Percentiles rank a stretch among this genome's conserved stretches.
Conservation (phyloP, 2,888 invertebrate genomes). For the Liodrosophila aerea region DNA sequence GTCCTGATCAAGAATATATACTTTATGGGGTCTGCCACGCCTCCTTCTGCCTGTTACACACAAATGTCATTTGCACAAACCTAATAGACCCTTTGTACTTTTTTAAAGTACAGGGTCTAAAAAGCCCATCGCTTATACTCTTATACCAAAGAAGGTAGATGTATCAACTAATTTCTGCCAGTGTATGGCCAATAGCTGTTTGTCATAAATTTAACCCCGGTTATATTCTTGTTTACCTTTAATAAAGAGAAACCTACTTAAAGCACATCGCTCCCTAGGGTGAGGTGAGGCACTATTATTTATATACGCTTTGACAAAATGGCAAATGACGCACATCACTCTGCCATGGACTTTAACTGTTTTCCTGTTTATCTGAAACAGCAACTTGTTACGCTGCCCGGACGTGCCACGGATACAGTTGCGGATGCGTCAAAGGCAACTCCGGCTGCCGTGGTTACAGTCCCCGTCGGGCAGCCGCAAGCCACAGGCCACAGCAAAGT, state of each 20-base stretch:
- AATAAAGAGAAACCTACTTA: neutral
- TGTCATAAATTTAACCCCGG: slow-evolving; percentile 7
- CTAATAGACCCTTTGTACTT: too few species aligned
- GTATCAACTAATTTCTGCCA: too few species aligned
- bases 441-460: slow-evolving; percentile 8
- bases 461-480: neutral
- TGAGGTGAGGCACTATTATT: neutral
- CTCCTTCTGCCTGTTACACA: too few species aligned
- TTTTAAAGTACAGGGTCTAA: too few species aligned
- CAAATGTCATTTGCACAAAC: too few species aligned
- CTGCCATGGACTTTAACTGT: slow-evolving; percentile 5
- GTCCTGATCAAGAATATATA: too few species aligned
- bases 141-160: too few species aligned
- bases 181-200: neutral
- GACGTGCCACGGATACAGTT: slow-evolving; percentile 11
- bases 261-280: neutral
- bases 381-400: slow-evolving; percentile 22
- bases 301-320: slow-evolving; percentile 10
- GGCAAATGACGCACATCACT: slow-evolving; percentile 15
- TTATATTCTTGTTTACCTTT: slow-evolving; percentile 4
- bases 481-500: slow-evolving; percentile 28
- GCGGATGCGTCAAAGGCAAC: neutral
- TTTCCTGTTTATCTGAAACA: slow-evolving; percentile 11
- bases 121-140: too few species aligned
- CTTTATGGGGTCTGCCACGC: too few species aligned